Evolutionary conservation across 2,797 vertebrate genomes (phyloP).

Genomic region (Basileuterus tristriatus): DNA sequence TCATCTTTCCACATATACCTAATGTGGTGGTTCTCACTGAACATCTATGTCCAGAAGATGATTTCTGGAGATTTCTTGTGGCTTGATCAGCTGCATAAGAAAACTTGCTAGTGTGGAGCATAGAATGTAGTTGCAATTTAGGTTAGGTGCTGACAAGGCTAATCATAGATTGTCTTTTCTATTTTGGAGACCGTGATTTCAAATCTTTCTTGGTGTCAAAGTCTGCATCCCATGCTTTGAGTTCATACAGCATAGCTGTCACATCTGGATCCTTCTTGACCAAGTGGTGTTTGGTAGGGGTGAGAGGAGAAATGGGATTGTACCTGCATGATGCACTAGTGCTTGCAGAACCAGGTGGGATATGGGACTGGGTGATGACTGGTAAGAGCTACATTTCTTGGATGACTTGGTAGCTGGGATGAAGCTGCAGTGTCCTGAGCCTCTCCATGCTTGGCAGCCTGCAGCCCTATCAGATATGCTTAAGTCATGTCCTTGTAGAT

Average conservation of each 20-base stretch:
- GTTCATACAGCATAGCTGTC: background rate
- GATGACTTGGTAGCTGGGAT: background rate
- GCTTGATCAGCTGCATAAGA: background rate
- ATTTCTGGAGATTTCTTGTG: background rate
- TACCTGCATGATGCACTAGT: background rate
- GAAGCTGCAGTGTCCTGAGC: background rate
- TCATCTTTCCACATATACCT: background rate
- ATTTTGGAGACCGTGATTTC: background rate
- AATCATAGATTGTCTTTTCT: background rate
- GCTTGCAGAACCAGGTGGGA: background rate
- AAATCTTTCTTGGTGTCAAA: background rate
- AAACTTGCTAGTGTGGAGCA: background rate
- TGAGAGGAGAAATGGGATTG: background rate
- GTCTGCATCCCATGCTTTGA: background rate
- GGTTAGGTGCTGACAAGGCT: background rate
- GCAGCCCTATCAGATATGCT: background rate
- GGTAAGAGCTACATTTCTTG: background rate
- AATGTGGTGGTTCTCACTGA: background rate
- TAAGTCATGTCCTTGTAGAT: background rate
- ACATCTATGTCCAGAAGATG: background rate
- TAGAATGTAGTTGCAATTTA: background rate
- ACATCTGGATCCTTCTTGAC: background rate
- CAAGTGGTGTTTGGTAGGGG: background rate
- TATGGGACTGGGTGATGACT: background rate
- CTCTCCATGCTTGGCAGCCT: background rate